phyloP scores from a whole-genome alignment of 2,113 vertebrate species.

The Periophthalmus modestus region DNA sequence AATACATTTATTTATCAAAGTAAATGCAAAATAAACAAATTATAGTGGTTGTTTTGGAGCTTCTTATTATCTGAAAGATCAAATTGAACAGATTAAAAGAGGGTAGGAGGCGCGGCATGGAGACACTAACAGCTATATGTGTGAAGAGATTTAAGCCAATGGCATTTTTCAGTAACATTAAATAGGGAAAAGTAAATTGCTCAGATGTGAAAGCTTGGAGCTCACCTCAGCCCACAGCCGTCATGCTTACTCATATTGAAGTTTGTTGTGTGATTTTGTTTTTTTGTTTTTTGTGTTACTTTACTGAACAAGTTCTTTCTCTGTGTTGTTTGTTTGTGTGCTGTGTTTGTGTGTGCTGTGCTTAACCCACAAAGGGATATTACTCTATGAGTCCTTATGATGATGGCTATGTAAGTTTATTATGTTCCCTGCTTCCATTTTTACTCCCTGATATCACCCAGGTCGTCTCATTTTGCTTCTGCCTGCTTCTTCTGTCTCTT shows the following conservation, averaged over 20 bases:
- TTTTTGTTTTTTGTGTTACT: slow-evolving; percentile 67
- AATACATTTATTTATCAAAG: too few relatives aligned
- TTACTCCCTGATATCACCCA: slow-evolving; percentile 39
- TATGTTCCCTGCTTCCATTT: slow-evolving; percentile 75
- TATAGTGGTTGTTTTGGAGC: too few relatives aligned
- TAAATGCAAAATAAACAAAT: too few relatives aligned
- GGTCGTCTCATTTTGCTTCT: slow-evolving; percentile 50
- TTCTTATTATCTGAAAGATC: too few relatives aligned
- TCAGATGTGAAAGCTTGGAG: not conserved
- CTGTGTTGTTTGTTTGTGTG: slow-evolving; percentile 45
- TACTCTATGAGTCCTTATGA: slow-evolving; percentile 91
- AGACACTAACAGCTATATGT: too few relatives aligned
- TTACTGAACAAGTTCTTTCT: slow-evolving; percentile 59
- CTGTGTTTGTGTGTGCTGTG: slow-evolving; percentile 56
- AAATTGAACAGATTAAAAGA: too few relatives aligned
- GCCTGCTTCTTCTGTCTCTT: slow-evolving; percentile 1
- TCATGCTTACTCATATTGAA: slow-evolving; percentile 30
- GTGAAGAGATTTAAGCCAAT: not conserved
- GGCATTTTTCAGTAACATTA: not conserved
- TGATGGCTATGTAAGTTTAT: slow-evolving; percentile 93
- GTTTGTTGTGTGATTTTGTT: slow-evolving; percentile 41
- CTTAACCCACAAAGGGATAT: slow-evolving; percentile 86
- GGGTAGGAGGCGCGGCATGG: too few relatives aligned
- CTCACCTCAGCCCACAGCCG: not conserved
- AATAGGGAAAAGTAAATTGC: not conserved